phyloP scores from a whole-genome alignment of 2,113 vertebrate species.

The Triplophysa tibetana region DNA sequence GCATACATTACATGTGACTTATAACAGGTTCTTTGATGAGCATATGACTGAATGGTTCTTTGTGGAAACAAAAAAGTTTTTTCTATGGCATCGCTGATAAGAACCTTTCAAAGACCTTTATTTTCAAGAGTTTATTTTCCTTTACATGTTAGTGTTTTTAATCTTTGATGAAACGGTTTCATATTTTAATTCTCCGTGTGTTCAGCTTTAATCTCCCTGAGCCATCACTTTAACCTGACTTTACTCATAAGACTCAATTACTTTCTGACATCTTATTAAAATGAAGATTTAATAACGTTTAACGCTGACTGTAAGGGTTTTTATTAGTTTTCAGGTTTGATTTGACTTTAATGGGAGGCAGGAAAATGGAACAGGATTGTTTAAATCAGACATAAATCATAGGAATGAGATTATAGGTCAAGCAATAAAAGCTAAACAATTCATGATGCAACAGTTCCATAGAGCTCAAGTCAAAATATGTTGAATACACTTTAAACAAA shows the following conservation, averaged over 20 bases:
- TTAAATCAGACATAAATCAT: neutral
- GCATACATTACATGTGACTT: no score
- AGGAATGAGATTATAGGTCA: neutral
- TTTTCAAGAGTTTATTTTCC: neutral
- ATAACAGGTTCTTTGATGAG: no score
- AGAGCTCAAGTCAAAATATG: neutral
- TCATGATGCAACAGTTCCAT: neutral
- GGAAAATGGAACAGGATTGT: neutral
- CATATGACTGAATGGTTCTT: no score
- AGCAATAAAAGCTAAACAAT: constrained; percentile 1
- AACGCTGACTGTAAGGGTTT: neutral
- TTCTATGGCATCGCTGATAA: no score
- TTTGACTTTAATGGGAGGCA: neutral
- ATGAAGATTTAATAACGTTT: neutral
- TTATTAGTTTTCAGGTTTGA: constrained; percentile 13
- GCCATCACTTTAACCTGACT: neutral
- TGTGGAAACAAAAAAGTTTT: no score
- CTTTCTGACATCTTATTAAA: neutral
- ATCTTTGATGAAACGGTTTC: neutral
- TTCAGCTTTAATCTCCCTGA: neutral
- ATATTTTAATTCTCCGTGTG: neutral
- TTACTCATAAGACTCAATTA: neutral
- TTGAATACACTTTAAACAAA: neutral
- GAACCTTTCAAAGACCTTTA: no score
- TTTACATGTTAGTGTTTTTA: neutral